Percentiles rank a stretch among this genome's conserved stretches.
Evolutionary conservation across 2,797 vertebrate species (phyloP).

Genomic region (Macropus fuliginosus): DNA sequence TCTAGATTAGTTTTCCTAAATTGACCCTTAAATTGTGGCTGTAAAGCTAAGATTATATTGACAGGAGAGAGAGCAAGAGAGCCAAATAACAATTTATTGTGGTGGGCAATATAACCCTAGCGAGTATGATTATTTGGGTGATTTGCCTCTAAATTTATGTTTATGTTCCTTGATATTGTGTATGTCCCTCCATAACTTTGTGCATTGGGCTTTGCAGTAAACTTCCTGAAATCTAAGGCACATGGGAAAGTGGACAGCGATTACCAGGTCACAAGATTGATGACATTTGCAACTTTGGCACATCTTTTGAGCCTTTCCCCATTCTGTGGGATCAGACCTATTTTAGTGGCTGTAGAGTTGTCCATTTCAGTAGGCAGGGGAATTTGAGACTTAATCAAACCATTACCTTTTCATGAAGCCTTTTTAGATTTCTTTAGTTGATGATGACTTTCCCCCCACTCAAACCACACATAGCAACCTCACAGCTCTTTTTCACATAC

Average conservation of each 20-base stretch:
- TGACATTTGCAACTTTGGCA: not conserved
- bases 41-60: not conserved
- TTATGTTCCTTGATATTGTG: not conserved
- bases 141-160: not conserved
- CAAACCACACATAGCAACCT: no score
- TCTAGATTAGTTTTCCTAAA: not conserved
- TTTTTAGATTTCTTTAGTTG: no score
- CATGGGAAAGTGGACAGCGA: not conserved
- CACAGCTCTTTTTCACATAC: no score
- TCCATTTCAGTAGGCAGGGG: no score
- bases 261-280: not conserved
- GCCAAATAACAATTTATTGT: not conserved
- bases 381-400: no score
- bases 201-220: not conserved
- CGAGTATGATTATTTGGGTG: not conserved
- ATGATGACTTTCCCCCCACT: no score
- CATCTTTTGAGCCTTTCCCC: not conserved
- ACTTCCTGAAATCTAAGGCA: not conserved
- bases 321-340: no score
- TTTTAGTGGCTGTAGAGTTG: no score
- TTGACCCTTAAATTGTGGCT: not conserved
- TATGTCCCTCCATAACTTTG: no score
- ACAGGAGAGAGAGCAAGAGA: not conserved
- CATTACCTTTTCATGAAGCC: no score
- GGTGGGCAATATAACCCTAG: not conserved